These are phyloP conservation scores for Isoperla grammatica DNA, from an alignment of 2,888 invertebrate genomes.

Conservation along the genomic window DNA sequence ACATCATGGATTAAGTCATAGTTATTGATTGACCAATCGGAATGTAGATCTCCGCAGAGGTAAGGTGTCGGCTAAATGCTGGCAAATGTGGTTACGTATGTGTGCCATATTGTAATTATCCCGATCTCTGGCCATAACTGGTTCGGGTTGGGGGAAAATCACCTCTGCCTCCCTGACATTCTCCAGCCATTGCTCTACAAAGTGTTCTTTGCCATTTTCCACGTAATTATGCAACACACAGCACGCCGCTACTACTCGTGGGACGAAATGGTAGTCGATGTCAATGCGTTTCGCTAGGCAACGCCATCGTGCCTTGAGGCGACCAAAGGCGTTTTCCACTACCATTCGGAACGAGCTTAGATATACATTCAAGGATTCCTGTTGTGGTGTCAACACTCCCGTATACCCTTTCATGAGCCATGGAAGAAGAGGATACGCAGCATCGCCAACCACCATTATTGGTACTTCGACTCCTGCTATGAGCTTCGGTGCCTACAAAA, in stretches of 20 bases:
- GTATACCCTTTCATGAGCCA: slow-evolving; percentile 34
- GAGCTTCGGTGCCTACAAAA: not conserved
- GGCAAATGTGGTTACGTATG: slow-evolving; percentile 16
- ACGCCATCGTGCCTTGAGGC: slow-evolving; percentile 35
- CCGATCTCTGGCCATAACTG: not conserved
- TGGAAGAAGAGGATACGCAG: slow-evolving; percentile 32
- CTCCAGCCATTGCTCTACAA: slow-evolving; percentile 22
- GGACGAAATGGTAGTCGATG: slow-evolving; percentile 31
- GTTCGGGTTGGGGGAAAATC: not conserved
- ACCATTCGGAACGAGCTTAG: slow-evolving; percentile 27
- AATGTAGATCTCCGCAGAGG: too few relatives aligned
- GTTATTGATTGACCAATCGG: too few relatives aligned
- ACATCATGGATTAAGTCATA: too few relatives aligned
- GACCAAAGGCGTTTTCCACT: slow-evolving; percentile 37
- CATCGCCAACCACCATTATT: slow-evolving; percentile 32
- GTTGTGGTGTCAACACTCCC: slow-evolving; percentile 21
- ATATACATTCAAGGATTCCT: slow-evolving; percentile 34
- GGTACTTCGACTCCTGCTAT: slow-evolving; percentile 28
- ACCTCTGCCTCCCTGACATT: not conserved
- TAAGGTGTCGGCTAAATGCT: too few relatives aligned
- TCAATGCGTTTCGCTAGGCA: slow-evolving; percentile 33
- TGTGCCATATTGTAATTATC: too few relatives aligned
- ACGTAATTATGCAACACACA: slow-evolving; percentile 33
- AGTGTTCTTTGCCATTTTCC: slow-evolving; percentile 30
- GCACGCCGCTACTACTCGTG: slow-evolving; percentile 33